Conservation (phyloP, 2,797 vertebrate species). For the Spea hammondii region DNA sequence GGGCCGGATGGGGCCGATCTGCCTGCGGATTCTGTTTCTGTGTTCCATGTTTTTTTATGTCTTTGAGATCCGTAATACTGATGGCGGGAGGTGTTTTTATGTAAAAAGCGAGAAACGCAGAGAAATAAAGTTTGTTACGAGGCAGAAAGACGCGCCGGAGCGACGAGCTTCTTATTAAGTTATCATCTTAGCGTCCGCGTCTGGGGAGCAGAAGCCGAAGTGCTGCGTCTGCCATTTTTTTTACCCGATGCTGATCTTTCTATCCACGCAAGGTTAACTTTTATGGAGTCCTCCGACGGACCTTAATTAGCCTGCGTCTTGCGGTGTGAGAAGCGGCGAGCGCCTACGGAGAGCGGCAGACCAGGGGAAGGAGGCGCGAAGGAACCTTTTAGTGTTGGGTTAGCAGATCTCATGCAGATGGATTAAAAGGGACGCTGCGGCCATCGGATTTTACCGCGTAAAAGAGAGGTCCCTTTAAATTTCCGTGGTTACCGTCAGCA, state of each 20-base stretch:
- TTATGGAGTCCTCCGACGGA: slow-evolving; percentile 60
- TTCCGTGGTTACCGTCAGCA: no score
- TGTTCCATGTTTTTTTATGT: no score
- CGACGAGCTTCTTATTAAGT: slow-evolving; percentile 13
- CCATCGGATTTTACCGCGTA: no score
- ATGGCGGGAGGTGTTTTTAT: not conserved
- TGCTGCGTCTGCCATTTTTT: slow-evolving; percentile 40
- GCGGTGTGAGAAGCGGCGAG: slow-evolving; percentile 39
- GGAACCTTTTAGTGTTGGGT: slow-evolving; percentile 2
- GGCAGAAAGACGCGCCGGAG: not conserved
- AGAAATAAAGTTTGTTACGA: not conserved
- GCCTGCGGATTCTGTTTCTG: no score
- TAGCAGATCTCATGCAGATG: not conserved
- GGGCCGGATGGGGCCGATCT: no score
- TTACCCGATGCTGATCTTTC: slow-evolving; percentile 41
- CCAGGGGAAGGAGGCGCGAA: not conserved
- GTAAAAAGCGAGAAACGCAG: not conserved
- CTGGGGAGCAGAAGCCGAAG: slow-evolving; percentile 9
- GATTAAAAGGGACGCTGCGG: no score
- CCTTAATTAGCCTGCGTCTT: slow-evolving; percentile 58
- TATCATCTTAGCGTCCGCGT: slow-evolving; percentile 15
- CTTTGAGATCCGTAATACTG: no score
- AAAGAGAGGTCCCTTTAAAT: no score
- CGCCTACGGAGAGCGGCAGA: not conserved
- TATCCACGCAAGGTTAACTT: slow-evolving; percentile 62